phyloP scores from a whole-genome alignment of 2,113 vertebrate genomes.

The Ageneiosus marmoratus region DNA sequence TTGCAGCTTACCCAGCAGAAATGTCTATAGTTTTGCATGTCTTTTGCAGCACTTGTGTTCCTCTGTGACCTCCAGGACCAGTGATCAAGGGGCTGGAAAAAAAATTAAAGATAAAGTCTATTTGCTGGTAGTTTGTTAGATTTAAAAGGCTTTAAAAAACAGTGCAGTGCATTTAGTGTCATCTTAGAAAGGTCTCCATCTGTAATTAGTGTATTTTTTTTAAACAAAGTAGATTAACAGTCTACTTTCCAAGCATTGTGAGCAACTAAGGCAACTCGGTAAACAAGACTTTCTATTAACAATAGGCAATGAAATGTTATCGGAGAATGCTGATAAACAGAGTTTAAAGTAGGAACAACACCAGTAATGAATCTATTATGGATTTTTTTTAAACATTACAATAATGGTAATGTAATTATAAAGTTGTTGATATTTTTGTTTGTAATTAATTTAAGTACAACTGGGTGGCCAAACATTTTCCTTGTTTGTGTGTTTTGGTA shows the following conservation, averaged over 20 bases:
- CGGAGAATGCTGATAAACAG: too few relatives aligned
- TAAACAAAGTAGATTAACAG: not conserved
- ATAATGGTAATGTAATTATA: too few relatives aligned
- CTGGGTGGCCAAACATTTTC: not conserved
- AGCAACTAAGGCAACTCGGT: not conserved
- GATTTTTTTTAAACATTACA: too few relatives aligned
- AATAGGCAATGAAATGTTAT: too few relatives aligned
- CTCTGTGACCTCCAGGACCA: constrained; percentile 35
- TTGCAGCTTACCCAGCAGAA: constrained; percentile 73
- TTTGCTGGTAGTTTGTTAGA: not conserved
- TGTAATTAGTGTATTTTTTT: not conserved
- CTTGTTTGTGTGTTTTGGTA: not conserved
- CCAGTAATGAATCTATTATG: too few relatives aligned
- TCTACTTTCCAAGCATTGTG: not conserved
- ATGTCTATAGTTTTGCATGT: constrained; percentile 83
- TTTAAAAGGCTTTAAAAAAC: not conserved
- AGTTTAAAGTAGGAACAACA: too few relatives aligned
- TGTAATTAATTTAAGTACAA: not conserved
- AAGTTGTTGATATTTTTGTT: not conserved
- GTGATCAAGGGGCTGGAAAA: not conserved
- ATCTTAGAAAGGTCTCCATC: not conserved
- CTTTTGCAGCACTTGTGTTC: constrained; percentile 76
- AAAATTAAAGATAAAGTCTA: not conserved
- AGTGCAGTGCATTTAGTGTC: not conserved
- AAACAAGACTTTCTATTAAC: too few relatives aligned